Evolutionary conservation across 2,113 vertebrate species (phyloP).

Genomic region (Oriolus oriolus): DNA sequence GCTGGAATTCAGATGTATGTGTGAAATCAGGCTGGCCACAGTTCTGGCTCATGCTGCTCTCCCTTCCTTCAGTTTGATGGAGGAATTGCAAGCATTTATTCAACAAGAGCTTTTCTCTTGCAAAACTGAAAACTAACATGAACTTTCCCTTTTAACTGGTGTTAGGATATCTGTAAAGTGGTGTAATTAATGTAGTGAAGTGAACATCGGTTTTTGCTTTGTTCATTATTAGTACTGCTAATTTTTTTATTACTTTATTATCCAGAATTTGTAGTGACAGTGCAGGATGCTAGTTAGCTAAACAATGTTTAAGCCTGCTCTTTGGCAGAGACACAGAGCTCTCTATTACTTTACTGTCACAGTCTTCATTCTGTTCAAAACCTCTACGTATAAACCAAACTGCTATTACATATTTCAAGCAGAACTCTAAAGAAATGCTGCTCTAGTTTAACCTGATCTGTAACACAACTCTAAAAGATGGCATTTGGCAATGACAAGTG

Average conservation of each 20-base stretch:
- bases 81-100: background rate
- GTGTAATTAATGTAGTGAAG: background rate
- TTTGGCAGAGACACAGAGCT: background rate
- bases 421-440: background rate
- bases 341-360: background rate
- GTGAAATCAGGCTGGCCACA: background rate
- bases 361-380: background rate
- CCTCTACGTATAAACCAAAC: background rate
- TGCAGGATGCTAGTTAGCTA: background rate
- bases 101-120: background rate
- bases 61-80: background rate
- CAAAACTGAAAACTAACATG: background rate
- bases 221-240: background rate
- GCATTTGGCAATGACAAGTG: background rate
- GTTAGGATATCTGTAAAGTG: background rate
- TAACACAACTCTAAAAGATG: background rate
- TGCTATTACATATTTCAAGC: background rate
- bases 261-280: background rate
- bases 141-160: background rate
- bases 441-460: background rate
- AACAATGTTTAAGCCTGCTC: background rate
- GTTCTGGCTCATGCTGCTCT: background rate
- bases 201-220: background rate
- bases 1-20: accelerated
- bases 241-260: background rate